phyloP scores from a whole-genome alignment of 1,140 invertebrate species.

The Drosophila tani region DNA sequence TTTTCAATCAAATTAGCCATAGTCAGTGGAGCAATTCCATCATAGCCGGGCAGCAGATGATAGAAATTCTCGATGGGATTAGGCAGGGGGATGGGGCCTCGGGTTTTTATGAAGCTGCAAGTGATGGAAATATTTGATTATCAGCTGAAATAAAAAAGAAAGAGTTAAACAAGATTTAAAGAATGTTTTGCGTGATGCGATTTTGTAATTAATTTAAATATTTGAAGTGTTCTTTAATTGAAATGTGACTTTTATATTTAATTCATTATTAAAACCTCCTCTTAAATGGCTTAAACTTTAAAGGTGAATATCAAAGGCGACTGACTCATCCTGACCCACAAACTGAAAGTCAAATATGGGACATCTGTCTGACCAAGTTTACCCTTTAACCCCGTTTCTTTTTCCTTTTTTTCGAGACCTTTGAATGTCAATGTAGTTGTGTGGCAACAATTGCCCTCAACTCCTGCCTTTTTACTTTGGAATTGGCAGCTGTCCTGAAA shows the following conservation, averaged over 20 bases:
- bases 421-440: constrained; percentile 16
- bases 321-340: not conserved
- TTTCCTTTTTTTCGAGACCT: constrained; percentile 1
- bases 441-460: constrained; percentile 13
- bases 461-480: not conserved
- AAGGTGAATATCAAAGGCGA: not conserved
- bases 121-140: constrained; percentile 12
- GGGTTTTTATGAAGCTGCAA: constrained; percentile 8
- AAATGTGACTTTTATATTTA: not conserved
- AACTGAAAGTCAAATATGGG: constrained; percentile 26
- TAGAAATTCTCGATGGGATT: constrained; percentile 38
- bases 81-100: not conserved
- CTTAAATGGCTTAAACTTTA: not conserved
- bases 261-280: not conserved
- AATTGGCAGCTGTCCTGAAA: constrained; percentile 39
- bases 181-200: not conserved
- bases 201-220: constrained; percentile 15
- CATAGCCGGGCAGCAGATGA: constrained; percentile 49
- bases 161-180: not conserved
- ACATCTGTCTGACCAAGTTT: constrained; percentile 22
- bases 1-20: constrained; percentile 77
- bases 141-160: not conserved
- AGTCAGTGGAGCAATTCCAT: constrained; percentile 60
- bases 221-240: not conserved
- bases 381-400: constrained; percentile 7